phyloP scores from a whole-genome alignment of 2,113 vertebrate genomes.

The Phainopepla nitens region DNA sequence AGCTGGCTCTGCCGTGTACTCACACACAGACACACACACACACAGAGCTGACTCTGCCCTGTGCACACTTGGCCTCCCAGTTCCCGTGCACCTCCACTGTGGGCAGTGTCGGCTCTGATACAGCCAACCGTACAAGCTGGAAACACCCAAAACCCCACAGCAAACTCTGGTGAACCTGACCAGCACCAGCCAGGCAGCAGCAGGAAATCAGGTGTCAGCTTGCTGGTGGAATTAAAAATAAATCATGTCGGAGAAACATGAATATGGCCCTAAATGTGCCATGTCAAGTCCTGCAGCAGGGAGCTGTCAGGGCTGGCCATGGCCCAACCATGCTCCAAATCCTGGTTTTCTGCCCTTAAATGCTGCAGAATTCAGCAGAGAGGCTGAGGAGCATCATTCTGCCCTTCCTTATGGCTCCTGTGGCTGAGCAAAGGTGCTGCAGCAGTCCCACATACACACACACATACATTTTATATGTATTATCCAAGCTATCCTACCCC shows the following conservation, averaged over 20 bases:
- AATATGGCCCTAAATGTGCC: rapidly evolving
- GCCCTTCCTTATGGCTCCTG: not conserved
- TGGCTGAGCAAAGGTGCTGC: not conserved
- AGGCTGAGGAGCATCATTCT: not conserved
- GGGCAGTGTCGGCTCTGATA: not conserved
- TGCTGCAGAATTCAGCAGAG: not conserved
- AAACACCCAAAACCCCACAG: not conserved
- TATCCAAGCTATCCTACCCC: not conserved
- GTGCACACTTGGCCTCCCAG: too few relatives aligned
- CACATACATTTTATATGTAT: rapidly evolving
- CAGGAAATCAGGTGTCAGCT: not conserved
- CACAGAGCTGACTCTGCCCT: not conserved
- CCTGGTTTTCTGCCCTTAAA: not conserved
- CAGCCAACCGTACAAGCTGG: not conserved
- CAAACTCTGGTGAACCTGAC: not conserved
- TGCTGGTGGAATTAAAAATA: not conserved
- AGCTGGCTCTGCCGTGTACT: not conserved
- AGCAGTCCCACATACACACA: not conserved
- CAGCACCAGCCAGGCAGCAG: not conserved
- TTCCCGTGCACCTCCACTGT: not conserved
- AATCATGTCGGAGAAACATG: not conserved
- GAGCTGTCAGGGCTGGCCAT: not conserved
- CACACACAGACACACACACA: too few relatives aligned
- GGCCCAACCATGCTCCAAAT: not conserved
- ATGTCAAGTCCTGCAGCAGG: rapidly evolving